These are phyloP conservation scores for Montipora capitata DNA, from an alignment of 92 coral and sea anemone genomes.

Conservation along the genomic window DNA sequence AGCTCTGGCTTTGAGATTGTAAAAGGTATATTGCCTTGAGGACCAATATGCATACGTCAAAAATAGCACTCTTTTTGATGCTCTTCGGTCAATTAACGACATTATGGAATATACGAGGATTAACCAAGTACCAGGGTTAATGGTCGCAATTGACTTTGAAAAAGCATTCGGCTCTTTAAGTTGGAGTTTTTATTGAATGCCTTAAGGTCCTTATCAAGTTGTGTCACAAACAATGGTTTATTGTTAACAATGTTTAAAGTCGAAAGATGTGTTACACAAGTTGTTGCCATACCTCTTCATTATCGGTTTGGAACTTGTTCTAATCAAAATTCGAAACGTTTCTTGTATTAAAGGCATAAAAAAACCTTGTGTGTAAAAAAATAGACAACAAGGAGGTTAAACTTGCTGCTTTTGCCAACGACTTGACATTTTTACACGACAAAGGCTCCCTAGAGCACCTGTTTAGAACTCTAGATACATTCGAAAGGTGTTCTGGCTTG, in stretches of 20 bases:
- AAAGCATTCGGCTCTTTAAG: constrained; percentile 41
- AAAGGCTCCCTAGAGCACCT: background rate
- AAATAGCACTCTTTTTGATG: constrained; percentile 40
- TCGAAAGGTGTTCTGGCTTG: background rate
- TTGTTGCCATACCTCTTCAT: constrained; percentile 48
- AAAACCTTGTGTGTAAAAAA: background rate
- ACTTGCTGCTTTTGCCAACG: constrained; percentile 49
- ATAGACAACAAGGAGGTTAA: constrained; percentile 24
- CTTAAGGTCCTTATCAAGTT: constrained; percentile 38
- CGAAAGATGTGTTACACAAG: constrained; percentile 47
- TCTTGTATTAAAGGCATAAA: constrained; percentile 20
- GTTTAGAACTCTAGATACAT: background rate
- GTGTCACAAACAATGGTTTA: constrained; percentile 39
- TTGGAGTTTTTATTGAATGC: constrained; percentile 19
- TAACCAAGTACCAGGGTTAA: constrained; percentile 6
- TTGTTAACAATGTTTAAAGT: constrained; percentile 25
- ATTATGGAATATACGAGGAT: constrained; percentile 13
- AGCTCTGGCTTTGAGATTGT: constrained; percentile 30
- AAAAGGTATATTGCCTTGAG: constrained; percentile 20
- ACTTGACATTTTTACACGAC: constrained; percentile 27
- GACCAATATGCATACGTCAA: constrained; percentile 49
- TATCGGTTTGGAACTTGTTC: constrained; percentile 5
- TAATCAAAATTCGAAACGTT: constrained; percentile 30
- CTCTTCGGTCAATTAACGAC: constrained; percentile 49
- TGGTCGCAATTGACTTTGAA: constrained; percentile 36